phyloP scores from a whole-genome alignment of 2,797 vertebrate genomes.

The Trichosurus vulpecula region DNA sequence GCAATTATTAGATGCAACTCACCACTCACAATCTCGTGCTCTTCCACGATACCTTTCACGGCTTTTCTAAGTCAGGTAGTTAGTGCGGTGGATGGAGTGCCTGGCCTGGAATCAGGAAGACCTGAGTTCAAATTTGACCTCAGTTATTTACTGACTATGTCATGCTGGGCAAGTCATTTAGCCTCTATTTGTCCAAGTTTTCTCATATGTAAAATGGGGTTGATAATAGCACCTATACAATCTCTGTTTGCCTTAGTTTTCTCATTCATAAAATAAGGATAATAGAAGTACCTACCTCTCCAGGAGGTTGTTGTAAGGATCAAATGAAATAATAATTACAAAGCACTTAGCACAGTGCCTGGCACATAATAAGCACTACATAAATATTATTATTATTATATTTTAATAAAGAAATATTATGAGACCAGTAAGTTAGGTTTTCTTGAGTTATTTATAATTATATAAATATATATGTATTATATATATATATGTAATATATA shows the following conservation, averaged over 20 bases:
- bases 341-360: not conserved
- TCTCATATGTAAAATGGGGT: not conserved
- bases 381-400: not conserved
- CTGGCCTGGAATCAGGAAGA: not conserved
- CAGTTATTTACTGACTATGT: not conserved
- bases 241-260: not conserved
- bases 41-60: not conserved
- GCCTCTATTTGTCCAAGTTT: not conserved
- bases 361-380: not conserved
- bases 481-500: no score
- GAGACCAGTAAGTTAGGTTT: not conserved
- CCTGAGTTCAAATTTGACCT: not conserved
- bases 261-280: not conserved
- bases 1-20: not conserved
- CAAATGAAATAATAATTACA: not conserved
- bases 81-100: not conserved
- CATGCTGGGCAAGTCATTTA: not conserved
- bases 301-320: not conserved
- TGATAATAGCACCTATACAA: not conserved
- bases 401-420: not conserved
- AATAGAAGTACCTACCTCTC: not conserved
- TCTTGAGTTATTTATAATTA: no score
- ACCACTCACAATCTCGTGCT: not conserved
- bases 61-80: not conserved
- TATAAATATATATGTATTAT: no score